Percentiles rank a stretch among this genome's conserved stretches.
phyloP scores from a whole-genome alignment of 2,888 invertebrate genomes.

The Coenonympha glycerion region DNA sequence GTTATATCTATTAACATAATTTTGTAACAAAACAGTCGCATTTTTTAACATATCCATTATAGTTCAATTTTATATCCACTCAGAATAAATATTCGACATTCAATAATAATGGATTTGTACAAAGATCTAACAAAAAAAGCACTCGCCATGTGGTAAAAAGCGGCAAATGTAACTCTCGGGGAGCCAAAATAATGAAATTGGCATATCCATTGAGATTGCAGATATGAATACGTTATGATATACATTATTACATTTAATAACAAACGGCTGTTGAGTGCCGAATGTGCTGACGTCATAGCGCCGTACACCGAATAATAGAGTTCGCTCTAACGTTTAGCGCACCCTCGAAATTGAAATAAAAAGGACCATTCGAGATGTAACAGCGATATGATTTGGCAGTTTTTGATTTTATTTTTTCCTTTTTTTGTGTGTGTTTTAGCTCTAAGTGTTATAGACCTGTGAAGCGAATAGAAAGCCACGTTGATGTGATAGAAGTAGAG shows the following conservation, averaged over 20 bases:
- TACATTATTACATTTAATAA: constrained; percentile 72
- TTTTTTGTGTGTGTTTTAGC: constrained; percentile 60
- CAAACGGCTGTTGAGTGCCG: constrained; percentile 62
- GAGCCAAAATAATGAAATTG: constrained; percentile 48
- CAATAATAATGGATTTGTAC: not conserved
- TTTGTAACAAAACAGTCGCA: too few species aligned
- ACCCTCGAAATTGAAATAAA: constrained; percentile 74
- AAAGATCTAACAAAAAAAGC: constrained; percentile 1
- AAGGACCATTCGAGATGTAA: constrained; percentile 72
- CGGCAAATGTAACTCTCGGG: constrained; percentile 16
- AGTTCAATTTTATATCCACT: too few species aligned
- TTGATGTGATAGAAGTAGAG: too few species aligned
- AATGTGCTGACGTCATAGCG: constrained; percentile 68
- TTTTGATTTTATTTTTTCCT: constrained; percentile 55
- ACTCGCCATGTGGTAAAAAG: constrained; percentile 23
- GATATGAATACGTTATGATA: constrained; percentile 74
- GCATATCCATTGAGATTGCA: constrained; percentile 67
- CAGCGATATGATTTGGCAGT: constrained; percentile 74
- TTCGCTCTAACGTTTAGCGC: constrained; percentile 72
- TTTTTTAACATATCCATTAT: too few species aligned
- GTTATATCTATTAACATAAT: too few species aligned
- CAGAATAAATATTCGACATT: not conserved
- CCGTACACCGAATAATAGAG: constrained; percentile 68
- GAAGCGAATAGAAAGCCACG: constrained; percentile 48
- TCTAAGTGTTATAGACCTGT: constrained; percentile 47